These are phyloP conservation scores for Drosophila kikkawai DNA, from an alignment of 1,140 invertebrate species.

Conservation along the genomic window DNA sequence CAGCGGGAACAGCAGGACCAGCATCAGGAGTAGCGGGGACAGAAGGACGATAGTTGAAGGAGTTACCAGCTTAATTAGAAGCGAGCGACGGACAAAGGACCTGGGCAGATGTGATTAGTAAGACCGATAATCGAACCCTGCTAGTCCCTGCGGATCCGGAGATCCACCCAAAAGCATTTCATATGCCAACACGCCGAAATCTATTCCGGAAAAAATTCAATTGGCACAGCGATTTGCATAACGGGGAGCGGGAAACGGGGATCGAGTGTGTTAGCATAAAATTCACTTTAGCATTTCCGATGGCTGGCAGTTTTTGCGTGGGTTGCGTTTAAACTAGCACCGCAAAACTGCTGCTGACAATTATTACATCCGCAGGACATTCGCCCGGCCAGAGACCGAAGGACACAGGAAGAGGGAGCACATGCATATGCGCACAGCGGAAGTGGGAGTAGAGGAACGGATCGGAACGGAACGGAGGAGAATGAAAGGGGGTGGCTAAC, in stretches of 20 bases:
- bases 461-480: slow-evolving; percentile 4
- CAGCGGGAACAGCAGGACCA: neutral
- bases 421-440: slow-evolving; percentile 45
- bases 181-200: slow-evolving; percentile 34
- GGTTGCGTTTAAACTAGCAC: slow-evolving; percentile 70
- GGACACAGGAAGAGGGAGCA: slow-evolving; percentile 31
- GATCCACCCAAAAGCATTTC: slow-evolving; percentile 21
- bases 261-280: slow-evolving; percentile 63
- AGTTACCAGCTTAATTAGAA: slow-evolving; percentile 40
- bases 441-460: slow-evolving; percentile 34
- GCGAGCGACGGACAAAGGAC: slow-evolving; percentile 21
- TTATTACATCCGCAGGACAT: slow-evolving; percentile 80
- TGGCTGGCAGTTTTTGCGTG: slow-evolving; percentile 64
- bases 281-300: slow-evolving; percentile 77
- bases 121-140: slow-evolving; percentile 32
- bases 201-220: slow-evolving; percentile 28
- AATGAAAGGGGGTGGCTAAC: slow-evolving; percentile 13
- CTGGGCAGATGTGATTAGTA: slow-evolving; percentile 32
- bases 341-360: slow-evolving; percentile 78
- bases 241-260: neutral
- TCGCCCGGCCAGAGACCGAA: slow-evolving; percentile 23
- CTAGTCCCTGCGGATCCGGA: neutral
- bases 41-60: slow-evolving; percentile 31
- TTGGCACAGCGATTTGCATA: slow-evolving; percentile 11
- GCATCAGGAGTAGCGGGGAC: neutral